phyloP scores from a whole-genome alignment of 2,113 vertebrate species.

The Bothrops jararaca region DNA sequence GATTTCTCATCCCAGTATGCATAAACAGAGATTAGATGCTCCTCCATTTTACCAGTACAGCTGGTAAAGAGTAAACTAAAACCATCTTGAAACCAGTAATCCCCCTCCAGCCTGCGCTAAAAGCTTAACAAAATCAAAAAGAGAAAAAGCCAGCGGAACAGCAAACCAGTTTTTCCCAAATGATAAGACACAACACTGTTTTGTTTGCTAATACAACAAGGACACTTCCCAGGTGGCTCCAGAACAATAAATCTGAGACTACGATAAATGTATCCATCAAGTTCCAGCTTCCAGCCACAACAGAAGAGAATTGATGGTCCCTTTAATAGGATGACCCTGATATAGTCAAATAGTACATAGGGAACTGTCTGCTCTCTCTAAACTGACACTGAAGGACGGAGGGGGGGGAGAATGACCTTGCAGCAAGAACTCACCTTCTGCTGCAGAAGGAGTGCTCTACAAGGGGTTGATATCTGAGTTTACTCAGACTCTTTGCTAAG shows the following conservation, averaged over 20 bases:
- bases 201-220: background rate
- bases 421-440: background rate
- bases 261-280: background rate
- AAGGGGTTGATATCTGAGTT: background rate
- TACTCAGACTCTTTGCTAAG: background rate
- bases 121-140: background rate
- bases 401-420: background rate
- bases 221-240: background rate
- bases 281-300: background rate
- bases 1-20: background rate
- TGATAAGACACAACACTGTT: background rate
- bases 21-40: background rate
- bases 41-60: background rate
- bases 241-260: background rate
- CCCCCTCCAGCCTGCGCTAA: no score
- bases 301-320: background rate
- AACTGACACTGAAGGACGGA: background rate
- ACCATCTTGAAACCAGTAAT: background rate
- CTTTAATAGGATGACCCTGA: background rate
- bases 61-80: background rate
- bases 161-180: background rate
- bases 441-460: background rate
- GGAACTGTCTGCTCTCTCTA: background rate
- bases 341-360: background rate
- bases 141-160: background rate